These are phyloP conservation scores for Todiramphus chloris DNA, from an alignment of 2,113 vertebrate genomes.

Conservation along the genomic window DNA sequence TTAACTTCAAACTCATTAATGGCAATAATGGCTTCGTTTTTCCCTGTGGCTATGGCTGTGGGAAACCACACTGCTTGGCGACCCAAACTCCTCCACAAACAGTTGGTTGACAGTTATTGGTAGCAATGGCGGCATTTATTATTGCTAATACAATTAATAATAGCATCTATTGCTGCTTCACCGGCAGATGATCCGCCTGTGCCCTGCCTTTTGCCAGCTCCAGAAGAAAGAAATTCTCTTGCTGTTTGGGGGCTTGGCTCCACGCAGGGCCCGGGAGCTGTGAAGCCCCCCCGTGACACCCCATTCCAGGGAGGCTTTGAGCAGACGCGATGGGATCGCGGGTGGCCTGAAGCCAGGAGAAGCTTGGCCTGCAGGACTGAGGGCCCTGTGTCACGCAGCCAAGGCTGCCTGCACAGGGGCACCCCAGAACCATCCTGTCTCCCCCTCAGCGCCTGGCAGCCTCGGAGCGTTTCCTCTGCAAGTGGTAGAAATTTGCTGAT, in stretches of 20 bases:
- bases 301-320: neutral
- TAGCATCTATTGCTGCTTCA: neutral
- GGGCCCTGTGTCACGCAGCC: neutral
- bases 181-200: rapidly evolving
- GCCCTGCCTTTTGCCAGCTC: neutral
- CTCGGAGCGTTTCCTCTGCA: neutral
- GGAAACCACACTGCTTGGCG: neutral
- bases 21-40: neutral
- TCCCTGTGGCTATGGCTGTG: neutral
- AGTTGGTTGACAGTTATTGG: neutral
- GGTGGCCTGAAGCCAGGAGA: neutral
- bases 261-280: rapidly evolving
- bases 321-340: rapidly evolving
- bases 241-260: neutral
- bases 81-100: neutral
- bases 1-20: neutral
- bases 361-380: neutral
- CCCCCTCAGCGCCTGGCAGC: neutral
- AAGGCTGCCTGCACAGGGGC: neutral
- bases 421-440: neutral
- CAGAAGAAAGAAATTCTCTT: neutral
- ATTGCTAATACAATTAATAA: neutral
- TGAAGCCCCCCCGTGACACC: rapidly evolving
- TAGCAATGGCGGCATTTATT: neutral
- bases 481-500: neutral